Evolutionary conservation across 2,113 vertebrate genomes (phyloP).

Genomic region (Leptosomus discolor): DNA sequence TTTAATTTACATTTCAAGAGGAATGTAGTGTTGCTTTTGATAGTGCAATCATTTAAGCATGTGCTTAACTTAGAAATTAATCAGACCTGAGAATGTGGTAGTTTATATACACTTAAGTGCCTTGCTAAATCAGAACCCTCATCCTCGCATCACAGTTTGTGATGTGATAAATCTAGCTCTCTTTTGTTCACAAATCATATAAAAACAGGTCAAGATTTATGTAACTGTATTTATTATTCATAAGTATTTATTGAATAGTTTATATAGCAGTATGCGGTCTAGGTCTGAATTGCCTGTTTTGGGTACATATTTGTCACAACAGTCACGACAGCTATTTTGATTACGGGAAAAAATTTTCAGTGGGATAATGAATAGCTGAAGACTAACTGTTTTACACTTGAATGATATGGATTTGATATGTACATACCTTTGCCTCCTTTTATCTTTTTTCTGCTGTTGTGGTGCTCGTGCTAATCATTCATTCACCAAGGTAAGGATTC

Average conservation of each 20-base stretch:
- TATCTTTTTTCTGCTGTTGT: not conserved
- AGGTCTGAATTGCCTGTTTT: not conserved
- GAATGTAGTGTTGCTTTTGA: not conserved
- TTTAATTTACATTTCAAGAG: not conserved
- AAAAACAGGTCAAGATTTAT: not conserved
- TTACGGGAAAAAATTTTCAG: not conserved
- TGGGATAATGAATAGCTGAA: not conserved
- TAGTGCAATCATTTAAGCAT: not conserved
- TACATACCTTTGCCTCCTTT: not conserved
- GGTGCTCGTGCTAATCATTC: not conserved
- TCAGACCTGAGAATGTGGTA: not conserved
- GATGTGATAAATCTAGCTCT: not conserved
- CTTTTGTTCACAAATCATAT: not conserved
- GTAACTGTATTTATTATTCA: not conserved
- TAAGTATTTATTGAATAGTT: not conserved
- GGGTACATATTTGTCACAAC: not conserved
- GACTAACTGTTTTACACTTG: not conserved
- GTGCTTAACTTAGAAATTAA: not conserved
- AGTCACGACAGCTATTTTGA: not conserved
- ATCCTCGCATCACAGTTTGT: not conserved
- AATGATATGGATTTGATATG: not conserved
- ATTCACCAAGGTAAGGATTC: not conserved
- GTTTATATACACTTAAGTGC: not conserved
- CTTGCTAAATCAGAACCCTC: not conserved
- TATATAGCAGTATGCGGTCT: not conserved